phyloP scores from a whole-genome alignment of 2,113 vertebrate genomes.

The Alectura lathami region DNA sequence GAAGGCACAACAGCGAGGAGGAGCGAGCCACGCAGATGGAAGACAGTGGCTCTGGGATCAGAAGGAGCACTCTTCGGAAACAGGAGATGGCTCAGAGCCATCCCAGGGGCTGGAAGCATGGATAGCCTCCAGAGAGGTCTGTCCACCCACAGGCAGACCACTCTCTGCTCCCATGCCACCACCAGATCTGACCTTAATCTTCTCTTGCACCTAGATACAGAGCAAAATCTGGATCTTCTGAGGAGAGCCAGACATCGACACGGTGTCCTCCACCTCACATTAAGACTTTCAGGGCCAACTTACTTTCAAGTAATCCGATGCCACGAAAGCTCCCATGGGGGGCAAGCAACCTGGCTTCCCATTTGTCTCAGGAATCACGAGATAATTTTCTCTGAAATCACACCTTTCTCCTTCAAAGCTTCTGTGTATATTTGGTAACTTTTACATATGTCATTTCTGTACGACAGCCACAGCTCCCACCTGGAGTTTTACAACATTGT shows the following conservation, averaged over 20 bases:
- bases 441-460: slow-evolving; percentile 84
- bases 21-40: fast-evolving
- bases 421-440: slow-evolving; percentile 81
- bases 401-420: slow-evolving; percentile 81
- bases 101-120: neutral
- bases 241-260: neutral
- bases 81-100: neutral
- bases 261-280: neutral
- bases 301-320: neutral
- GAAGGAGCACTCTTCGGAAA: neutral
- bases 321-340: slow-evolving; percentile 54
- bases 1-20: neutral
- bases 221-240: neutral
- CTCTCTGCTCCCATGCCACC: neutral
- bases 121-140: neutral
- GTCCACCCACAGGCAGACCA: neutral
- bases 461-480: slow-evolving; percentile 82
- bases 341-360: slow-evolving; percentile 68
- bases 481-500: slow-evolving; percentile 84
- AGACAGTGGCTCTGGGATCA: fast-evolving
- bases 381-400: slow-evolving; percentile 75
- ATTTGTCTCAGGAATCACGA: slow-evolving; percentile 67
- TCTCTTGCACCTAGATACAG: slow-evolving; percentile 24
- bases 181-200: neutral
- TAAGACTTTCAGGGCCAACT: neutral